Percentiles rank a stretch among this genome's conserved stretches.
These are phyloP conservation scores for Epinephelus malabaricus DNA, from an alignment of 2,797 vertebrate species.

Conservation along the genomic window DNA sequence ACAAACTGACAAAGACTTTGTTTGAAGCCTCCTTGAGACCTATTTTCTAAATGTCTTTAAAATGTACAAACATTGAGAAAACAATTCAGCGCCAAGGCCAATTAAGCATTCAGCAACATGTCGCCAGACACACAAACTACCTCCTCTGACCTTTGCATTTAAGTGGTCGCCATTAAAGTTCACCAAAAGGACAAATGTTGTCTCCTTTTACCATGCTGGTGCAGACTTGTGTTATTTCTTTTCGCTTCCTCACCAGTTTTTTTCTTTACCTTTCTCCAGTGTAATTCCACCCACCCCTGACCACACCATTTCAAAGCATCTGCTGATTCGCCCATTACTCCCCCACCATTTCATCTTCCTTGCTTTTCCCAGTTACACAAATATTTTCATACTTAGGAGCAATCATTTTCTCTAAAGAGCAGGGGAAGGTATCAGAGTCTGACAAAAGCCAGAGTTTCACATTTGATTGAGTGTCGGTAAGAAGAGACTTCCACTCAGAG, in stretches of 20 bases:
- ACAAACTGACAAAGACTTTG: background rate
- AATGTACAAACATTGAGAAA: slow-evolving; percentile 7
- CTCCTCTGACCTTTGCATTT: slow-evolving; percentile 37
- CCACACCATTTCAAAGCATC: slow-evolving; percentile 26
- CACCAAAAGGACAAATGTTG: background rate
- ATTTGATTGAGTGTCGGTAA: slow-evolving; percentile 66
- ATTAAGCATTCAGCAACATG: slow-evolving; percentile 3
- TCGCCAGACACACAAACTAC: background rate
- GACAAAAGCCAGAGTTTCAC: slow-evolving; percentile 69
- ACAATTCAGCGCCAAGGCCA: background rate
- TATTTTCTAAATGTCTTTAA: slow-evolving; percentile 16
- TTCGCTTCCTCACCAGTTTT: slow-evolving; percentile 20
- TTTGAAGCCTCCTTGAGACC: background rate
- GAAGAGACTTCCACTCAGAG: slow-evolving; percentile 46
- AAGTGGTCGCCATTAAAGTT: slow-evolving; percentile 20
- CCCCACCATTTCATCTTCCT: slow-evolving; percentile 28
- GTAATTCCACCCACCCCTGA: slow-evolving; percentile 37
- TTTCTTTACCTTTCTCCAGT: slow-evolving; percentile 21
- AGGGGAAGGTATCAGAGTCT: slow-evolving; percentile 47
- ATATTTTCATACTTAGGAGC: slow-evolving; percentile 76
- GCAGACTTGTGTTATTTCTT: slow-evolving; percentile 30
- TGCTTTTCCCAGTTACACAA: slow-evolving; percentile 69
- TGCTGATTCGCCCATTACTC: slow-evolving; percentile 60
- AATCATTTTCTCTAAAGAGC: slow-evolving; percentile 59
- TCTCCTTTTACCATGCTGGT: background rate